Conservation (phyloP, 2,888 invertebrate genomes). For the Eristalinus aeneus region DNA sequence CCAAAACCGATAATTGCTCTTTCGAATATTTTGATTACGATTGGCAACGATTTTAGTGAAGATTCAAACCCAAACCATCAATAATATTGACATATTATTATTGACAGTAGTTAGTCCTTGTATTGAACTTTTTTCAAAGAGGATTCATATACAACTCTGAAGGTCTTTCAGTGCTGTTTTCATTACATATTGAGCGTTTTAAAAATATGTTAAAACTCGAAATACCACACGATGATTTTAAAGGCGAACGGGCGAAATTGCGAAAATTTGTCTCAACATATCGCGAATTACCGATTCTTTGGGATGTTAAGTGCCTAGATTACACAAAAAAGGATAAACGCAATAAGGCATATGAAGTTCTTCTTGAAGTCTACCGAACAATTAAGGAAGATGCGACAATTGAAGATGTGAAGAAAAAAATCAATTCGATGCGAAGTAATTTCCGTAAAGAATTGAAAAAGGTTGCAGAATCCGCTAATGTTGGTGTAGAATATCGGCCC, state of each 20-base stretch:
- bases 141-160: neutral
- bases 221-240: constrained; percentile 7
- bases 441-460: constrained; percentile 78
- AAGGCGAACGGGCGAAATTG: constrained; percentile 42
- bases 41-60: neutral
- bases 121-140: neutral
- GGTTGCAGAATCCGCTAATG: constrained; percentile 33
- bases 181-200: constrained; percentile 29
- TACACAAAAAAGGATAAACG: constrained; percentile 79
- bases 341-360: constrained; percentile 76
- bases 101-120: constrained; percentile 15
- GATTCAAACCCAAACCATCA: constrained; percentile 42
- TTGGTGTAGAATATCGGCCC: constrained; percentile 34
- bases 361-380: constrained; percentile 76
- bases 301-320: constrained; percentile 78
- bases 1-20: neutral
- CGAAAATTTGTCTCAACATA: constrained; percentile 49
- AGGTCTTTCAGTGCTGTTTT: neutral
- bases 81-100: constrained; percentile 51
- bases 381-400: constrained; percentile 78
- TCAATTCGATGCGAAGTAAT: constrained; percentile 78
- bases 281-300: constrained; percentile 75
- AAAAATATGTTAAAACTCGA: neutral
- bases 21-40: neutral
- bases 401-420: constrained; percentile 79